Evolutionary conservation across 2,888 invertebrate species (phyloP), one percentile per base, ranked within the genome.

Genomic region (Meloe dianella): DNA sequence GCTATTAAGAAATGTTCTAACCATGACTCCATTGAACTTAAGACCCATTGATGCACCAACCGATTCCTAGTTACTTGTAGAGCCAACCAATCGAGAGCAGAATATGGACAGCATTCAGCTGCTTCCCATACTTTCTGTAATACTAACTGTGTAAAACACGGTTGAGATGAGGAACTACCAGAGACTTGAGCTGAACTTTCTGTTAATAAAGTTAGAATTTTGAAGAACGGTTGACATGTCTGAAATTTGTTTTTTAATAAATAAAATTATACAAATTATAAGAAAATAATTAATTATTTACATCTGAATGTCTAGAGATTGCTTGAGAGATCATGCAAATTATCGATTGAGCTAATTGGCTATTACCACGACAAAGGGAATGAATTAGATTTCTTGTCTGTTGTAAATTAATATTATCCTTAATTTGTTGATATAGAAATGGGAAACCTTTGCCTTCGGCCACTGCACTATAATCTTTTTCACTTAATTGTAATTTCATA

Each of bases 1-100:
- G 91, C 93, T 67, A 97, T 88, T 66, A 97, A 87, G 83, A 94
- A 96, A 72, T 92, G 90, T 81, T 97, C 96, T 64, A 96, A 88
- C 96, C 97, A 97, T 27, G 90, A 92, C 73, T 96, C 95, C 75
- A 96, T 89, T n/a, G 93, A 93, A 75, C 92, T 92, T n/a, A 97
- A 85, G 14, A 96, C 95, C 94, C 95, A 96, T 58, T 92, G 89
- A 83, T 96, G 96, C 0, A 95, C 95, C 60, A 94, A 88, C 81
- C 96, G 93, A 84, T 96, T 97, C 68, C 96, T 89, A 0, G 95
- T 92, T 1, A 91, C 91, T 86, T 93, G 93, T 69, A 92, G 82
- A 7, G 94, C 92, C 65, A 97, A 86, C 97, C 97, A 97, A 82
- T 97, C 97, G 5, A 97, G 86, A 59, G 96, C 95, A 9, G 94